Conservation (phyloP, 2,888 invertebrate genomes). For the Selenia dentaria region DNA sequence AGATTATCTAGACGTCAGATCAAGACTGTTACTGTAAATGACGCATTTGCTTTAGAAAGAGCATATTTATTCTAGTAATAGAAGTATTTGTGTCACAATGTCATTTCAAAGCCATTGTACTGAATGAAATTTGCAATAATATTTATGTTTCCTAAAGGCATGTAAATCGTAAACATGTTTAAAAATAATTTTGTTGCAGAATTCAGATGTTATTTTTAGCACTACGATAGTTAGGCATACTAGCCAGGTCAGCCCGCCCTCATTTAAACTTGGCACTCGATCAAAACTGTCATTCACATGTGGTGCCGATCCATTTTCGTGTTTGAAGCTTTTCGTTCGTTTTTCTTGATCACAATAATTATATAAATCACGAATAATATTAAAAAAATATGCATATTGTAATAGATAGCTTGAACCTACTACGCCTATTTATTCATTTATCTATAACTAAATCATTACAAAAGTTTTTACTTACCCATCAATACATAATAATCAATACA, state of each 20-base stretch:
- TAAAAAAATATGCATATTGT: too few species aligned
- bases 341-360: constrained; percentile 27
- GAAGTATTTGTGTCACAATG: not conserved
- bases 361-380: too few species aligned
- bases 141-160: constrained; percentile 11
- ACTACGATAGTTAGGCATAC: constrained; percentile 39
- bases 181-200: constrained; percentile 26
- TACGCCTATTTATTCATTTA: too few species aligned
- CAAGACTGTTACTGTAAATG: not conserved
- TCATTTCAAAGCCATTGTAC: not conserved
- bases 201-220: constrained; percentile 36
- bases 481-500: too few species aligned
- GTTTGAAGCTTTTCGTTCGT: constrained; percentile 48
- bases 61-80: not conserved
- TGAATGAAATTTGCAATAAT: constrained; percentile 5
- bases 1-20: constrained; percentile 2
- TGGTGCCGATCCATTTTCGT: constrained; percentile 56
- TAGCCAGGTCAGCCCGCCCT: constrained; percentile 46
- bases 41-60: not conserved
- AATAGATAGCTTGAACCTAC: too few species aligned
- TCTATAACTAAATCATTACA: too few species aligned
- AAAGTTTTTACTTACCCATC: too few species aligned
- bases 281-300: constrained; percentile 57
- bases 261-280: constrained; percentile 58
- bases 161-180: constrained; percentile 17